Percentiles rank a stretch among this genome's conserved stretches.
These are phyloP conservation scores for Limonius californicus DNA, from an alignment of 1,140 invertebrate species.

Conservation along the genomic window DNA sequence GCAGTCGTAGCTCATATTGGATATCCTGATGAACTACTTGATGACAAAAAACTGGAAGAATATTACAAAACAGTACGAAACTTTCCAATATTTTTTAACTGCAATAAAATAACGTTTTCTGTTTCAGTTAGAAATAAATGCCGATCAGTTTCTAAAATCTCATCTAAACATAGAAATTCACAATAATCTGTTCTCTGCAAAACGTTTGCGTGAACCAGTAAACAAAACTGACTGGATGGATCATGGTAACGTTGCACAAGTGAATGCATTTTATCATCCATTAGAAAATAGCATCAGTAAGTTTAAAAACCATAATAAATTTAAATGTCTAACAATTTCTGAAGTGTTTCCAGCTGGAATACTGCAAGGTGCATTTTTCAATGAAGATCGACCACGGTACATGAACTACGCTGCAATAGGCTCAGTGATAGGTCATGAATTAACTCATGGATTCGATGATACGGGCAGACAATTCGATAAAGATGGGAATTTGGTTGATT, in stretches of 20 bases:
- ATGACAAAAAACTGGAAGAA: conserved; percentile 54
- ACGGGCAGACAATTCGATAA: no score
- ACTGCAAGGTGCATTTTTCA: no score
- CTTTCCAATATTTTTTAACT: not conserved
- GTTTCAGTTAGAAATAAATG: not conserved
- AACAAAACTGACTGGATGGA: conserved; percentile 82
- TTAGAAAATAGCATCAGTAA: conserved; percentile 82
- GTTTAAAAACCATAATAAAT: conserved; percentile 49
- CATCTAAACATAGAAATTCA: not conserved
- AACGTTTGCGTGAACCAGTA: conserved; percentile 49
- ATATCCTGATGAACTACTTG: conserved; percentile 58
- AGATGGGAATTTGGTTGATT: no score
- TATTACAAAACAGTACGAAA: conserved; percentile 43
- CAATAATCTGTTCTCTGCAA: not conserved
- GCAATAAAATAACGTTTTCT: not conserved
- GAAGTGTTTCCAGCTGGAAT: no score
- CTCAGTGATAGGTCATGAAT: no score
- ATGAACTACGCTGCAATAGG: no score
- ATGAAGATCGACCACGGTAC: no score
- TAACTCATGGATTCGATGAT: no score
- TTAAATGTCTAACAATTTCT: no score
- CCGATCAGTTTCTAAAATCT: not conserved
- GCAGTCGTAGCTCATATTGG: conserved; percentile 55
- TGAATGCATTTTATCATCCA: conserved; percentile 81
- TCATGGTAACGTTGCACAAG: conserved; percentile 71